Base-by-base conservation (phyloP, 2,888 invertebrate species). In the Cybosia mesomella region DNA sequence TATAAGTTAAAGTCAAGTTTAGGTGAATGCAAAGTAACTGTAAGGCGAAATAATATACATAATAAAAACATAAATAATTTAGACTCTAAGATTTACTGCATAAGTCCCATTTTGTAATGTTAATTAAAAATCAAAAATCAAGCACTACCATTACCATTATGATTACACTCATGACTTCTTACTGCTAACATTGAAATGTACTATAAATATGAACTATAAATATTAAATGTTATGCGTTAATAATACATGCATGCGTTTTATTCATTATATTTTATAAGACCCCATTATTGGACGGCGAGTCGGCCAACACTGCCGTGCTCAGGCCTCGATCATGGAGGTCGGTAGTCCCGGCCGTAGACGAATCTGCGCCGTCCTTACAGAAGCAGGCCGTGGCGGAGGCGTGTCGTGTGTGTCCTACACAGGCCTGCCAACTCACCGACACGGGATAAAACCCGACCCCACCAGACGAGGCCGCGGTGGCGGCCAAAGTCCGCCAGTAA, bases 191-290 rank as follows among this genome's bases (percentile, higher is more conserved):
- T 92, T 95, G 92, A 92, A 95, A 93, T 95, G 95, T 95, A 95
- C 91, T 93, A 95, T 95, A 95, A 93, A 95, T 92, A 94, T 95
- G 91, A 95, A 95, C 92, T 95, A 95, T 95, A 94, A 95, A 94
- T 94, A 95, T 95, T 95, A 95, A 95, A 96, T 96, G 96, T 96
- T 96, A 96, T 96, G 96, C 96, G 96, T 96, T 96, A 96, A 96
- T 96, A 96, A 96, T 96, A 96, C 87, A 88, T 60, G 65, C 39
- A 24, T 68, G 86, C 68, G 89, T 93, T 93, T 94, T 80, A 90
- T 91, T 93, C 67, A 71, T 54, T 53, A 62, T 34, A 15, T 13
- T 62, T 60, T 28, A 8, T 32, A 43, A 24, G 9, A 43, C n/a
- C n/a, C n/a, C n/a, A n/a, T n/a, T n/a, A n/a, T n/a, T n/a, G n/a